Conservation (phyloP, 2,797 vertebrate species). For the Hephaestus fuliginosus region DNA sequence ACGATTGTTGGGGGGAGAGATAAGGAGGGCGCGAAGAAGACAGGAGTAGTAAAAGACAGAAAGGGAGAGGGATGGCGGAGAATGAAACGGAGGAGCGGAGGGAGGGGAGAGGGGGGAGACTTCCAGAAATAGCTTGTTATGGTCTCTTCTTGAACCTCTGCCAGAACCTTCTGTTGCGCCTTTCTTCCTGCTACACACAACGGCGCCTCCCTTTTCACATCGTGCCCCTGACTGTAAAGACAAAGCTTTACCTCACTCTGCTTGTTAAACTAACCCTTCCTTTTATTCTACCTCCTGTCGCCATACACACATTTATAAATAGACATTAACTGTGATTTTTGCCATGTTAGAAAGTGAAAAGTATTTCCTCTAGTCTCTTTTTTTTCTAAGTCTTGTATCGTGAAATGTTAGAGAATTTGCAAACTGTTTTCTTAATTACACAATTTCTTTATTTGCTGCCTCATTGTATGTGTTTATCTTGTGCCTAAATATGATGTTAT, state of each 20-base stretch:
- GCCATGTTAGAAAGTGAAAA: not conserved
- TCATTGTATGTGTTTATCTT: not conserved
- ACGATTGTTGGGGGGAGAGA: constrained; percentile 16
- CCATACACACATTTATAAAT: not conserved
- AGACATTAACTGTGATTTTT: not conserved
- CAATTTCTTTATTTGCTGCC: not conserved
- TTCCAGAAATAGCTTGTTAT: constrained; percentile 63
- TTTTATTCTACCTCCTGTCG: accelerated
- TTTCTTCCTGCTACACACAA: constrained; percentile 54
- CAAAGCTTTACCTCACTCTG: not conserved
- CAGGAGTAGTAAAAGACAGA: constrained; percentile 1
- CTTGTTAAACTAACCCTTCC: not conserved
- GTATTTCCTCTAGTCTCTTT: not conserved
- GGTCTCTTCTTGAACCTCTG: constrained; percentile 56
- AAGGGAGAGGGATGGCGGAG: constrained; percentile 15
- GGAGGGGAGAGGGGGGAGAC: not conserved
- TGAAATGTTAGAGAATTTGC: not conserved
- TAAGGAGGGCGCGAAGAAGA: constrained; percentile 11
- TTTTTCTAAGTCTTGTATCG: not conserved
- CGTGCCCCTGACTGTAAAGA: not conserved
- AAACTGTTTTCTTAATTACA: not conserved
- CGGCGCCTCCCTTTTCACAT: constrained; percentile 34
- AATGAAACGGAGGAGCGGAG: not conserved
- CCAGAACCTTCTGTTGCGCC: constrained; percentile 59
- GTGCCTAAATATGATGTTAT: not conserved